Percentiles rank a stretch among this genome's conserved stretches.
phyloP scores from a whole-genome alignment of 2,888 invertebrate species.

The Chalcis sispes region DNA sequence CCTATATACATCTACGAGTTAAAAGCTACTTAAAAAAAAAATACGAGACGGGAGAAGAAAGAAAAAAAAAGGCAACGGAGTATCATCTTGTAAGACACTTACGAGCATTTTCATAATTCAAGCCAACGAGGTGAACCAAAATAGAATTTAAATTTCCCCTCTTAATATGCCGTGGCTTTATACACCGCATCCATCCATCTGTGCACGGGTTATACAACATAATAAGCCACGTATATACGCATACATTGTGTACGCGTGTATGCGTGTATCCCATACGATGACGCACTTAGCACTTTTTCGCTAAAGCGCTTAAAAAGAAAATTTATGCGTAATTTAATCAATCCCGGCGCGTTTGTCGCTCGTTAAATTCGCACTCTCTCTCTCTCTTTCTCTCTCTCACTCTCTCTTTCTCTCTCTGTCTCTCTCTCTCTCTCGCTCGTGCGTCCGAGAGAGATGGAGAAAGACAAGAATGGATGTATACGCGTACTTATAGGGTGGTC shows the following conservation, averaged over 20 bases:
- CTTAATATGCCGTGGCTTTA: background rate
- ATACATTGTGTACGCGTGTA: background rate
- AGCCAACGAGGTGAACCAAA: constrained; percentile 50
- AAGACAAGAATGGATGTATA: background rate
- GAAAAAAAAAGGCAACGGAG: background rate
- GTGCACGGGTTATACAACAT: constrained; percentile 22
- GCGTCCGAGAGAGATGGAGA: background rate
- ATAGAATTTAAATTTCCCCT: constrained; percentile 50
- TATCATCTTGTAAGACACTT: constrained; percentile 28
- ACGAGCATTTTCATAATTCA: constrained; percentile 52
- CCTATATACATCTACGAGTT: too few species aligned
- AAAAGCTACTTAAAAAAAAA: background rate
- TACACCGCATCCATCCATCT: constrained; percentile 25
- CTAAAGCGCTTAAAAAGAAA: constrained; percentile 54
- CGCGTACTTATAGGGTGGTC: too few species aligned
- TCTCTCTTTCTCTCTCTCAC: background rate
- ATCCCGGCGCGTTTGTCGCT: constrained; percentile 56
- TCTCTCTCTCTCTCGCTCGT: background rate
- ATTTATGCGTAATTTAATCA: constrained; percentile 58
- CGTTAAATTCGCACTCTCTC: constrained; percentile 47
- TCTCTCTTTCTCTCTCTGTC: background rate
- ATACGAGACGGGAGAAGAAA: background rate
- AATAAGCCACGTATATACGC: constrained; percentile 22
- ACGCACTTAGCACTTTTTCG: constrained; percentile 47
- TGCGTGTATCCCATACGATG: background rate